Evolutionary conservation across 2,113 vertebrate genomes (phyloP), one percentile per base, ranked within the genome.

Genomic region (Phalacrocorax brasilianus): DNA sequence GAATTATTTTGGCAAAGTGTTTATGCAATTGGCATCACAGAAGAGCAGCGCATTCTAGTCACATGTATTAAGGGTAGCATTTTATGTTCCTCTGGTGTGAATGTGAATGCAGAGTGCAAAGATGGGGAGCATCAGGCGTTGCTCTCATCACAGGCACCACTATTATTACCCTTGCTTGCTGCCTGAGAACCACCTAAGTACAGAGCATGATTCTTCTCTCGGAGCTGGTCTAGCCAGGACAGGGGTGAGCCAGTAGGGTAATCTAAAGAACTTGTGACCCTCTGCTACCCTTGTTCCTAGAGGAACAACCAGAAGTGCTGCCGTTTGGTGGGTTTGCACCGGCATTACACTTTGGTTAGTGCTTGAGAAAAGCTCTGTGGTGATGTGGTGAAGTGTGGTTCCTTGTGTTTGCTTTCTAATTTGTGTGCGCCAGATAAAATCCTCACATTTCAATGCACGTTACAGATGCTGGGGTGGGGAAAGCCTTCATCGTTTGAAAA

Each of bases 301-400:
- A 84, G 38, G 52, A 81, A 35, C 40, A 80, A 30, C 21, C 21
- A 42, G 53, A 71, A 50, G 35, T 2, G 35, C 65, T 83, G 42
- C 47, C 0, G 2, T 35, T 53, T 0, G 2, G 21, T 28, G 24
- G 52, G 11, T 53, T 45, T n/a, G n/a, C 17, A 6, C 21, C 1
- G 4, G 38, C 28, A 8, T 44, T 33, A 16, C 33, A 3, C 21
- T 47, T 55, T 0, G 4, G 18, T 42, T 33, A 15, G 59, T 21
- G 32, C 47, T 44, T 68, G 47, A 32, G 35, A 56, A 32, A 61
- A 62, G 27, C 35, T 74, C 61, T 44, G 35, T 14, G 63, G 17
- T 52, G 19, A 38, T 44, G 35, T 14, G 63, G 17, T 52, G 19
- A 38, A 35, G 40, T 7, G 9, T 5, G 13, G 8, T 53, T 53